Evolutionary conservation across 2,797 vertebrate species (phyloP).

Genomic region (Poecilia wingei): DNA sequence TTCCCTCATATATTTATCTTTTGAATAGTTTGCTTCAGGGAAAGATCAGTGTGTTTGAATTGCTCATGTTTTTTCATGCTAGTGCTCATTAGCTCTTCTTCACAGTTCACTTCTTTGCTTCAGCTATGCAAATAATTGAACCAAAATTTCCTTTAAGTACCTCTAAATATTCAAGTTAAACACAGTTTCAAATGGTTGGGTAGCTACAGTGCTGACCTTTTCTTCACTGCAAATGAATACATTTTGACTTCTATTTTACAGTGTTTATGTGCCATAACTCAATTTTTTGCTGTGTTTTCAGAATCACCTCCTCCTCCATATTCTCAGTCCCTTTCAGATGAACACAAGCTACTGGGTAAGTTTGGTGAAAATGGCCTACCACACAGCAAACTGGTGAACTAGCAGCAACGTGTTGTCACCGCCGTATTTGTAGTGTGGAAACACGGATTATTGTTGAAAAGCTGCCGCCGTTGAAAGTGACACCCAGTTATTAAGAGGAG

Average conservation of each 20-base stretch:
- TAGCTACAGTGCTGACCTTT: not conserved
- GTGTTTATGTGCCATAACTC: constrained; percentile 16
- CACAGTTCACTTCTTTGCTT: not conserved
- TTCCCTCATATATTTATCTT: not conserved
- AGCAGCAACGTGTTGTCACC: constrained; percentile 41
- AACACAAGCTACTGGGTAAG: constrained; percentile 93
- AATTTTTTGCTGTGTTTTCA: constrained; percentile 75
- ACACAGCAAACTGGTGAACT: constrained; percentile 39
- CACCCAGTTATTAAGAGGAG: not conserved
- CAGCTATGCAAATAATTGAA: not conserved
- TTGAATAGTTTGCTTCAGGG: not conserved
- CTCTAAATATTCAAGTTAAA: not conserved
- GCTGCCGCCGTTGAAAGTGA: constrained; percentile 19
- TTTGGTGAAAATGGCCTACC: constrained; percentile 35
- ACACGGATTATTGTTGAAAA: constrained; percentile 35
- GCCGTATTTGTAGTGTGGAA: constrained; percentile 47
- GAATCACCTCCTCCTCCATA: constrained; percentile 97
- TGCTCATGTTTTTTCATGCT: not conserved
- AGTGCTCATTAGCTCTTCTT: not conserved
- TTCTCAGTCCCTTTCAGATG: constrained; percentile 86
- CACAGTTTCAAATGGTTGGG: not conserved
- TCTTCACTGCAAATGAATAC: not conserved
- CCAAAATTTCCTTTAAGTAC: not conserved
- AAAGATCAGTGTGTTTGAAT: not conserved
- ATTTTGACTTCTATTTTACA: not conserved